These are phyloP conservation scores for Minunthozetes semirufus DNA, from an alignment of 2,888 invertebrate genomes.

Conservation along the genomic window DNA sequence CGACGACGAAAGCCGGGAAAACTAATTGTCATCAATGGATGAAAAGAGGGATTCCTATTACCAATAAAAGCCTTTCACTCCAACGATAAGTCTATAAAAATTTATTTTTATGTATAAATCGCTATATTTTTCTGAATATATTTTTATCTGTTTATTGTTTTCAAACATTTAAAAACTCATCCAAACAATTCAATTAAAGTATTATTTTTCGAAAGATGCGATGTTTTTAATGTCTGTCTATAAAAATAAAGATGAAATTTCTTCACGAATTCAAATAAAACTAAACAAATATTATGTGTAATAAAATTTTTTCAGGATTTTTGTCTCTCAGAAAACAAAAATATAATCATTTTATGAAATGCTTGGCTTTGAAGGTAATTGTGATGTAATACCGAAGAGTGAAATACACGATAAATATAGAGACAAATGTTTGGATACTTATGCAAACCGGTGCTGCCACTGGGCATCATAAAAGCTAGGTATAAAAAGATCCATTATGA, in stretches of 20 bases:
- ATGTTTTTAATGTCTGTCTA: not conserved
- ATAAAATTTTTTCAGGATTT: not conserved
- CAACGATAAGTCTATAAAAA: not conserved
- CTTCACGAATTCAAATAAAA: no score
- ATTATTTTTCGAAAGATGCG: not conserved
- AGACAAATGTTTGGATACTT: no score
- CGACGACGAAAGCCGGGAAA: constrained; percentile 3
- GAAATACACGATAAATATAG: not conserved
- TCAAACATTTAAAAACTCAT: not conserved
- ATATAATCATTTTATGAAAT: not conserved
- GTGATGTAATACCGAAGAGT: constrained; percentile 8
- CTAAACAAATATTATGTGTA: not conserved
- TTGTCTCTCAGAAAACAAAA: not conserved
- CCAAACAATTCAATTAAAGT: no score
- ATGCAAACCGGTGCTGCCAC: no score
- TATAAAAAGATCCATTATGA: no score
- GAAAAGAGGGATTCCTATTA: not conserved
- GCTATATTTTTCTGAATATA: not conserved
- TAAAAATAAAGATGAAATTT: constrained; percentile 22
- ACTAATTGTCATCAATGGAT: constrained; percentile 16
- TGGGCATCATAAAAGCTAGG: no score
- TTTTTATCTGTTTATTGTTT: not conserved
- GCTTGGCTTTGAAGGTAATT: not conserved
- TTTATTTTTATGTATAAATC: not conserved
- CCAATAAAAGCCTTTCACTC: not conserved